Conservation (phyloP, 1,140 invertebrate species). For the Acromyrmex charruanus region DNA sequence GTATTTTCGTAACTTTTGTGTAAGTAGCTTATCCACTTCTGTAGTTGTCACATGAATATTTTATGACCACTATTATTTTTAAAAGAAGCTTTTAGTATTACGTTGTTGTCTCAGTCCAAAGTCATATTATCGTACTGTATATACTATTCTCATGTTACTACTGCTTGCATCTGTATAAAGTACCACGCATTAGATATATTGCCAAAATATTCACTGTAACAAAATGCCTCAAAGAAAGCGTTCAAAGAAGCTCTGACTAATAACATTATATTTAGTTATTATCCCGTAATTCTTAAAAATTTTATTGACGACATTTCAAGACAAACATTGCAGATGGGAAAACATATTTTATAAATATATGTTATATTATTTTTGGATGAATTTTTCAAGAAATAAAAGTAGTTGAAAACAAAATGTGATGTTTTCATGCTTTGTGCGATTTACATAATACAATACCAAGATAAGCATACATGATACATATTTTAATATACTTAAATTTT, state of each 20-base stretch:
- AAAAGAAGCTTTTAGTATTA: slow-evolving; percentile 6
- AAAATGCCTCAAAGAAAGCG: not conserved
- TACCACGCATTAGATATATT: not conserved
- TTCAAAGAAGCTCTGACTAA: slow-evolving; percentile 47
- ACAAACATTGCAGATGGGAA: not conserved
- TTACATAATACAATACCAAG: not conserved
- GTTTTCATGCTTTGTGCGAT: not conserved
- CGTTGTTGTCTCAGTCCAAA: not conserved
- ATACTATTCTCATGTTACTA: slow-evolving; percentile 27
- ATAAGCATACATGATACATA: not conserved
- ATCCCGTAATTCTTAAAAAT: slow-evolving; percentile 11
- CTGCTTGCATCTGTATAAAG: not conserved
- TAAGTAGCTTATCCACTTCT: not conserved
- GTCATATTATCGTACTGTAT: slow-evolving; percentile 7
- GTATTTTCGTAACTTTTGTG: not conserved
- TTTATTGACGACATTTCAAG: not conserved
- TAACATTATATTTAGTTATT: slow-evolving; percentile 36
- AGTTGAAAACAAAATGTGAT: not conserved
- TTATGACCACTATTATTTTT: slow-evolving; percentile 22
- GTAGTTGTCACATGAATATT: not conserved
- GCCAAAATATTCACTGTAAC: slow-evolving; percentile 31
- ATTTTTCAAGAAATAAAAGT: not conserved
- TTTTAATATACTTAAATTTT: slow-evolving; percentile 1
- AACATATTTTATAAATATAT: not conserved
- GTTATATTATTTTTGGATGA: not conserved